Evolutionary conservation across 2,797 vertebrate genomes (phyloP).

Genomic region (Carcharodon carcharias): DNA sequence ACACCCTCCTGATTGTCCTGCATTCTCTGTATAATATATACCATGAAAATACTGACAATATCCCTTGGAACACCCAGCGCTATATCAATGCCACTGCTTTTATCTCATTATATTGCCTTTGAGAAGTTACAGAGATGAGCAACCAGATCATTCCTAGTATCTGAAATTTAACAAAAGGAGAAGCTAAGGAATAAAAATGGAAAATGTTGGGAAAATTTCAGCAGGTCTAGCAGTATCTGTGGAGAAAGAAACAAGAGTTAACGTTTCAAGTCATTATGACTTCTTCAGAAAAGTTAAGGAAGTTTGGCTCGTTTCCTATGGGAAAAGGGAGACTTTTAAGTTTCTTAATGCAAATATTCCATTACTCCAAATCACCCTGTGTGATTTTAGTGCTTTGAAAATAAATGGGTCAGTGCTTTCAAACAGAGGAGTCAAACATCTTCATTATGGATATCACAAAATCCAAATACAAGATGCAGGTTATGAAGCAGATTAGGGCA

Average conservation of each 20-base stretch:
- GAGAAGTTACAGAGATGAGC: not conserved
- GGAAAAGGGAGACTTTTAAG: not conserved
- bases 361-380: not conserved
- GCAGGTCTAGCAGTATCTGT: too few species aligned
- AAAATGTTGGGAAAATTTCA: too few species aligned
- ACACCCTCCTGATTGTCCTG: not conserved
- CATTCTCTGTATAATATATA: not conserved
- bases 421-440: not conserved
- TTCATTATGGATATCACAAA: not conserved
- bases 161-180: not conserved
- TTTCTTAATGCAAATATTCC: not conserved
- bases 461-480: not conserved
- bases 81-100: not conserved
- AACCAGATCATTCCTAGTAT: not conserved
- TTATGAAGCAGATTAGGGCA: not conserved
- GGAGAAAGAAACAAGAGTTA: too few species aligned
- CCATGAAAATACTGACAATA: not conserved
- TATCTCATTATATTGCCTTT: not conserved
- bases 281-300: not conserved
- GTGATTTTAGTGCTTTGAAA: too few species aligned
- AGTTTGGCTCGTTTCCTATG: not conserved
- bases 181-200: not conserved
- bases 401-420: not conserved
- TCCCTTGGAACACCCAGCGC: not conserved
- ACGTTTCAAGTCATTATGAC: too few species aligned